Evolutionary conservation across 2,797 vertebrate species (phyloP), one percentile per base, ranked within the genome.

Genomic region (Carapus acus): DNA sequence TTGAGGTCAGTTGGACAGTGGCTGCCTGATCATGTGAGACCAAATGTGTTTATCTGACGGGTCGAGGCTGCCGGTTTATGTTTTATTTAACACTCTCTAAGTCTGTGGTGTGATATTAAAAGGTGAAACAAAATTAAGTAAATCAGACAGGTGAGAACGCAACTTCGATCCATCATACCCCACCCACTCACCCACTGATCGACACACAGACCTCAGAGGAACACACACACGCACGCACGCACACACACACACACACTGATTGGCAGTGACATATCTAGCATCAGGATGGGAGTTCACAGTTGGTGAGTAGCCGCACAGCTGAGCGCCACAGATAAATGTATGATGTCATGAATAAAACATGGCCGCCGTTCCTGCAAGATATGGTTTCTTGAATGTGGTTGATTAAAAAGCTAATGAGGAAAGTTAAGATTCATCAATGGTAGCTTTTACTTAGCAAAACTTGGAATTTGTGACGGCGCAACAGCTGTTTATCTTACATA

Each of bases 291-390:
- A 58, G 43, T 7, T 19, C n/a, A 27, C 3, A 12, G 37, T 42
- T 54, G 38, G 48, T 43, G 66, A 54, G 58, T 54, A 69, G 45
- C 38, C 24, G 40, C 23, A 43, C 21, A 48, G 27, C 58, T 52
- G 48, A 51, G 54, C 67, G 40, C 23, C 34, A 40, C 38, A 46
- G 42, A 54, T 43, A 59, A 38, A 38, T 16, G 4, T 49, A 24
- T 49, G 19, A 45, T 44, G 16, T 55, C 27, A 53, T 56, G 38
- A 68, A 69, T 60, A 59, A 69, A 58, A 18, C 48, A 53, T 55
- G 17, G 31, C 12, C 37, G 19, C 34, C 18, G 22, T 17, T n/a
- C 3, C 23, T 43, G 37, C 18, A 37, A 40, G 27, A 45, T 46
- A 49, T 11, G 15, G 8, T 23, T 15, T 59, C 49, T 55, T 15